Evolutionary conservation across 2,113 vertebrate species (phyloP), one percentile per base, ranked within the genome.

Genomic region (Condylura cristata): DNA sequence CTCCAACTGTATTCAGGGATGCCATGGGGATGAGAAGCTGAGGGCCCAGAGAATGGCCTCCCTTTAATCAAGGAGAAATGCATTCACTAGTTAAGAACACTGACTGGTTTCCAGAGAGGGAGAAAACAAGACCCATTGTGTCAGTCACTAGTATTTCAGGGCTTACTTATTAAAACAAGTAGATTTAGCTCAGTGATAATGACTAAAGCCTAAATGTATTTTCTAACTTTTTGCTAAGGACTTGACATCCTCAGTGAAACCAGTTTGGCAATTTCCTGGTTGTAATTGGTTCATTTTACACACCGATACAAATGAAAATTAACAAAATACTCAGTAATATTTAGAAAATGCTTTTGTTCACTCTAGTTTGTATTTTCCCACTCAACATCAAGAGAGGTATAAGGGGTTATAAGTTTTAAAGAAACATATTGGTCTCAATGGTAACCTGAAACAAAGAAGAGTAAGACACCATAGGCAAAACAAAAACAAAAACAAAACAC

Each of bases 141-240:
- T 74, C 48, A 75, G n/a, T 20, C 61, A 86, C 16, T 17, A 68
- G 56, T 34, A 86, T 60, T 39, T 89, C 48, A 79, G 8, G 17
- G 8, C 60, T 80, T 78, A 41, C 13, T 39, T 53, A 30, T 10
- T 39, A 83, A 89, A 86, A 83, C 28, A 88, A 71, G 22, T 71
- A 12, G 39, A 63, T 48, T 74, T 86, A 89, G 17, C 41, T 58
- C 32, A 82, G 0, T 74, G 20, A 66, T 56, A 34, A 14, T 85
- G n/a, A 63, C 66, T 89, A 66, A 93, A 22, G 18, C 11, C 24
- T 82, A 83, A 76, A 86, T 3, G 8, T 82, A 89, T 46, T 78
- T 82, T 24, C n/a, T 78, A 14, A 66, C 51, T 60, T 96, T 75
- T 75, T 22, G 17, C 60, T 76, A 82, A 89, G 26, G 70, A 86